These are phyloP conservation scores for Xyliphius kryptos DNA, from an alignment of 2,113 vertebrate genomes.

Conservation along the genomic window DNA sequence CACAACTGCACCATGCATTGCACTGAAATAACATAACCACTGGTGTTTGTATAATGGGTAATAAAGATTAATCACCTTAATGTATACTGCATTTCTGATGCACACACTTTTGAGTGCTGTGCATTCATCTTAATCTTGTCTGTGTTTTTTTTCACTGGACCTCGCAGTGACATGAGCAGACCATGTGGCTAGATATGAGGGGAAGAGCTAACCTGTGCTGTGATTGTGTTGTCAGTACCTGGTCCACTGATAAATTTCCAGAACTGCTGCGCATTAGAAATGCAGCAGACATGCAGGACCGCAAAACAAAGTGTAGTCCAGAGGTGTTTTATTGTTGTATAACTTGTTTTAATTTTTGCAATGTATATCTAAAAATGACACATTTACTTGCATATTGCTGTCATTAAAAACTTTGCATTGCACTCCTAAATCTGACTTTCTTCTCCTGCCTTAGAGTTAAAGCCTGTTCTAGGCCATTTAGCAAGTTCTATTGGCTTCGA, in stretches of 20 bases:
- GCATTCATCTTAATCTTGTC: conserved; percentile 41
- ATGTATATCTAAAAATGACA: conserved; percentile 34
- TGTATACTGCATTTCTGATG: conserved; percentile 26
- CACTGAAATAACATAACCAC: conserved; percentile 35
- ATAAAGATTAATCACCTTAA: conserved; percentile 17
- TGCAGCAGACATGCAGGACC: conserved; percentile 23
- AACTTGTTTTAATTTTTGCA: conserved; percentile 41
- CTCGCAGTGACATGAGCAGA: conserved; percentile 11
- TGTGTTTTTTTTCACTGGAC: conserved; percentile 9
- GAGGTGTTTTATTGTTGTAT: conserved; percentile 36
- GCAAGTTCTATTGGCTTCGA: no score
- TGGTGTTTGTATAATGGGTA: conserved; percentile 25
- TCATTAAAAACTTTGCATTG: conserved; percentile 49
- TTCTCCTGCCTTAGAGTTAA: no score
- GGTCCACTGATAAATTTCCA: background rate
- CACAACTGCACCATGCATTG: conserved; percentile 34
- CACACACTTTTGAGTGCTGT: conserved; percentile 32
- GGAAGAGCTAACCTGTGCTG: conserved; percentile 9
- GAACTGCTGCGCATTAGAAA: conserved; percentile 33
- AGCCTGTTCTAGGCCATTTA: background rate
- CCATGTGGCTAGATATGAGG: conserved; percentile 24
- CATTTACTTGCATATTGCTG: conserved; percentile 43
- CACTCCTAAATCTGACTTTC: conserved; percentile 28
- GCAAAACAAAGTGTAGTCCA: conserved; percentile 24
- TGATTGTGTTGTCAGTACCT: conserved; percentile 8